Evolutionary conservation across 1,140 invertebrate species (phyloP).

Genomic region (Latrodectus geometricus): DNA sequence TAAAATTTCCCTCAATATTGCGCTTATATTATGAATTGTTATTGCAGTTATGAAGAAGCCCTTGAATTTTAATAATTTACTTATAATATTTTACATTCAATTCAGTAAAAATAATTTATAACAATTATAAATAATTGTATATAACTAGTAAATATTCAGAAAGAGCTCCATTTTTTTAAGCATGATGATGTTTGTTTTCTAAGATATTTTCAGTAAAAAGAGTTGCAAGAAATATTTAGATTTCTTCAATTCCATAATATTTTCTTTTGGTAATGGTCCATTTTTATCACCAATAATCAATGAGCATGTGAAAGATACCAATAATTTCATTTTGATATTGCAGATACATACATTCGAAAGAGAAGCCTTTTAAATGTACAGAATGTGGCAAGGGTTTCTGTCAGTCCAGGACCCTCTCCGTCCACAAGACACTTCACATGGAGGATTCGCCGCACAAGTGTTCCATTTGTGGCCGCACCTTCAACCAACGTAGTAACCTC

Average conservation of each 20-base stretch:
- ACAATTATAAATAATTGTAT: no score
- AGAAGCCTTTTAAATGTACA: slow-evolving; percentile 95
- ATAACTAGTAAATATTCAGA: neutral
- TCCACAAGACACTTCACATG: slow-evolving; percentile 92
- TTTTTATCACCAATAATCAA: neutral
- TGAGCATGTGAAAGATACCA: neutral
- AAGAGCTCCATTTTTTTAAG: neutral
- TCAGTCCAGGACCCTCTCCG: slow-evolving; percentile 92
- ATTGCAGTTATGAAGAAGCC: no score
- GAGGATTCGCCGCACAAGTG: slow-evolving; percentile 91
- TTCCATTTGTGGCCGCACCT: slow-evolving; percentile 81
- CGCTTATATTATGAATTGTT: no score
- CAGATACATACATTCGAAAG: slow-evolving; percentile 97
- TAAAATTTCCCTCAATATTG: no score
- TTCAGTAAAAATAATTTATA: no score
- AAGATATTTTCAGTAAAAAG: neutral
- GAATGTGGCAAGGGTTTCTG: slow-evolving; percentile 98
- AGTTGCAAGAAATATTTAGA: neutral
- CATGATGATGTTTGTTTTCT: neutral
- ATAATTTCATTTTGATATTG: slow-evolving; percentile 1
- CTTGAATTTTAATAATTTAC: no score
- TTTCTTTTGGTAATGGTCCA: neutral
- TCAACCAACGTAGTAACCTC: slow-evolving; percentile 89
- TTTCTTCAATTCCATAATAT: neutral
- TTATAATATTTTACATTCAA: no score